A percentile compares a stretch with the other conserved stretches of the same genome.
phyloP scores from a whole-genome alignment of 2,113 vertebrate genomes.

The Zapornia atra region DNA sequence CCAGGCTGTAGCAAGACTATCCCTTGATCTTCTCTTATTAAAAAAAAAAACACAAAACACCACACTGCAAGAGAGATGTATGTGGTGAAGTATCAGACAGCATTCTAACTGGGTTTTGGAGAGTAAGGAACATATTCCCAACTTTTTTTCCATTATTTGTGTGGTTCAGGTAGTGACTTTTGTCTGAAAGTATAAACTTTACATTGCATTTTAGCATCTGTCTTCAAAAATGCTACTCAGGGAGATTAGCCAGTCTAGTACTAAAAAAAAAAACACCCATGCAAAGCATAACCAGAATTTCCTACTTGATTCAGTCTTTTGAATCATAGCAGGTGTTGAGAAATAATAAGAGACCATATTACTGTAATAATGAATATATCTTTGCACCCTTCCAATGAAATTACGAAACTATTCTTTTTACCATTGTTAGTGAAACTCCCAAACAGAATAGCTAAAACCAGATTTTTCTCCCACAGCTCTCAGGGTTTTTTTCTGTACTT shows the following conservation, averaged over 20 bases:
- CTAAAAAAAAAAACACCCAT: neutral
- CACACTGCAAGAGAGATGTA: neutral
- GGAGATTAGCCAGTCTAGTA: neutral
- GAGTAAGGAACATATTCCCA: neutral
- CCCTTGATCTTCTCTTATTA: neutral
- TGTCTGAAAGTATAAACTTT: neutral
- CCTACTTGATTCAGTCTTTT: neutral
- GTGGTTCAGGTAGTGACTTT: neutral
- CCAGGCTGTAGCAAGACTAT: neutral
- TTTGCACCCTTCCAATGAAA: neutral
- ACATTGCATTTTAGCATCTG: neutral
- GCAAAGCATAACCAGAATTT: neutral
- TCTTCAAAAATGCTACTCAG: neutral
- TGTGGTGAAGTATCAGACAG: neutral
- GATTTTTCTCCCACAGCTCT: neutral
- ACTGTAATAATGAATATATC: neutral
- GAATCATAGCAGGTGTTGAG: neutral
- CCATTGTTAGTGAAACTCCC: neutral
- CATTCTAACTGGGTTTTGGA: neutral
- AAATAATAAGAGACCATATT: neutral
- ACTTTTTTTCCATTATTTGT: neutral
- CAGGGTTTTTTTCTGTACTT: neutral
- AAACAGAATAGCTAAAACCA: neutral
- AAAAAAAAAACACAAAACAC: neutral
- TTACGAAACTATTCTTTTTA: neutral